phyloP scores from a whole-genome alignment of 2,888 invertebrate genomes.

The Alloscopus bannaensis region DNA sequence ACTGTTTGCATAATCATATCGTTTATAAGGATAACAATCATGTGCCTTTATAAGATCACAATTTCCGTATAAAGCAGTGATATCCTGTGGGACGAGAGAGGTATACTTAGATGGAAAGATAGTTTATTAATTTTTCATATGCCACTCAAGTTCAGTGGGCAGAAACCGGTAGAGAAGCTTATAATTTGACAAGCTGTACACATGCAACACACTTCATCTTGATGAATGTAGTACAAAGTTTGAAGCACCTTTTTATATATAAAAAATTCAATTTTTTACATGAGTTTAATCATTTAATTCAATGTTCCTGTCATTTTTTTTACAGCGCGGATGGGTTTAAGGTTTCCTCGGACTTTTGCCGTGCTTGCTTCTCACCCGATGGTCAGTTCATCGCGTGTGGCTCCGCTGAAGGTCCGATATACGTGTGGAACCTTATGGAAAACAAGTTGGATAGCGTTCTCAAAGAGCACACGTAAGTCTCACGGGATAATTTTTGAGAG shows the following conservation, averaged over 20 bases:
- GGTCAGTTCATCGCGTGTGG: slow-evolving; percentile 93
- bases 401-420: slow-evolving; percentile 92
- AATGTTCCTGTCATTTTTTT: slow-evolving; percentile 17
- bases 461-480: slow-evolving; percentile 80
- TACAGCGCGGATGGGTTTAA: slow-evolving; percentile 95
- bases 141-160: too few species aligned
- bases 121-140: too few species aligned
- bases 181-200: slow-evolving; percentile 17
- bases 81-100: too few species aligned
- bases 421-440: slow-evolving; percentile 91
- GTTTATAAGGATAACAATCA: slow-evolving; percentile 1
- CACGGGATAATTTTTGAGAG: neutral
- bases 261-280: slow-evolving; percentile 52
- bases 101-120: too few species aligned
- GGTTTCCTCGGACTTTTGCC: slow-evolving; percentile 95
- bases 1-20: slow-evolving; percentile 4
- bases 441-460: slow-evolving; percentile 86
- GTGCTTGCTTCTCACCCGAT: slow-evolving; percentile 94
- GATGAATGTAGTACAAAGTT: too few species aligned
- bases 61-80: too few species aligned
- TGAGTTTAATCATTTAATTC: slow-evolving; percentile 53
- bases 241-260: neutral
- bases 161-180: slow-evolving; percentile 1
- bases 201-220: slow-evolving; percentile 1
- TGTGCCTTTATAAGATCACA: too few species aligned